Evolutionary conservation across 2,797 vertebrate species (phyloP).

Genomic region (Bradypodion pumilum): DNA sequence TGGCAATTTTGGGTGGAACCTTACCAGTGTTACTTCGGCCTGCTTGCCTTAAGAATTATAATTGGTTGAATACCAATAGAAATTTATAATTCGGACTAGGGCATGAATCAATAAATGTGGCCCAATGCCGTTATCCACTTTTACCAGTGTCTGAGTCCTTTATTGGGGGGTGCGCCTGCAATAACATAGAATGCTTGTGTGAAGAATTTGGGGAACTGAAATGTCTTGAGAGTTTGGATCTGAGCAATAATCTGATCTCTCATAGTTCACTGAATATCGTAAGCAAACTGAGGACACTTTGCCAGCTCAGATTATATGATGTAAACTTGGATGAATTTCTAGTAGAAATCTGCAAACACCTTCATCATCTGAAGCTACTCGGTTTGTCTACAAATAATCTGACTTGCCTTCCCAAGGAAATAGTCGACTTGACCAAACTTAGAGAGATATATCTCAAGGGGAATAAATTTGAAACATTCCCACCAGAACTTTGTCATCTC

Average conservation of each 20-base stretch:
- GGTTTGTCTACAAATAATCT: constrained; percentile 69
- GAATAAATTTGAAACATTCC: constrained; percentile 68
- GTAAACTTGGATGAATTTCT: constrained; percentile 59
- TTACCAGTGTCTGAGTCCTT: too few relatives aligned
- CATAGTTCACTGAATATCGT: constrained; percentile 39
- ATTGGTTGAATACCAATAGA: too few relatives aligned
- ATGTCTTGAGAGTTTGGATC: constrained; percentile 67
- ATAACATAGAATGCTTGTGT: constrained; percentile 45
- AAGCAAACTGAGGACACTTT: constrained; percentile 51
- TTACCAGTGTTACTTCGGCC: too few relatives aligned
- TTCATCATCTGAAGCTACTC: constrained; percentile 66
- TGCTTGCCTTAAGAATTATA: too few relatives aligned
- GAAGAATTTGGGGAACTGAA: constrained; percentile 60
- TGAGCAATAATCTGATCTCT: constrained; percentile 66
- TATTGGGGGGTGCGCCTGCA: too few relatives aligned
- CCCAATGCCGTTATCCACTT: too few relatives aligned
- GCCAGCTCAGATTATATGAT: constrained; percentile 67
- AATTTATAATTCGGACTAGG: too few relatives aligned
- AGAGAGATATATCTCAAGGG: constrained; percentile 72
- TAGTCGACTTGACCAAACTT: constrained; percentile 67
- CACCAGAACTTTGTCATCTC: constrained; percentile 63
- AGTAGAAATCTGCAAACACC: constrained; percentile 59
- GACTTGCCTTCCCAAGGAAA: constrained; percentile 65
- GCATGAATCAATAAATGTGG: too few relatives aligned
- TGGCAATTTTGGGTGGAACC: too few relatives aligned